Conservation (phyloP, 2,797 vertebrate species). For the Capromys pilorides region DNA sequence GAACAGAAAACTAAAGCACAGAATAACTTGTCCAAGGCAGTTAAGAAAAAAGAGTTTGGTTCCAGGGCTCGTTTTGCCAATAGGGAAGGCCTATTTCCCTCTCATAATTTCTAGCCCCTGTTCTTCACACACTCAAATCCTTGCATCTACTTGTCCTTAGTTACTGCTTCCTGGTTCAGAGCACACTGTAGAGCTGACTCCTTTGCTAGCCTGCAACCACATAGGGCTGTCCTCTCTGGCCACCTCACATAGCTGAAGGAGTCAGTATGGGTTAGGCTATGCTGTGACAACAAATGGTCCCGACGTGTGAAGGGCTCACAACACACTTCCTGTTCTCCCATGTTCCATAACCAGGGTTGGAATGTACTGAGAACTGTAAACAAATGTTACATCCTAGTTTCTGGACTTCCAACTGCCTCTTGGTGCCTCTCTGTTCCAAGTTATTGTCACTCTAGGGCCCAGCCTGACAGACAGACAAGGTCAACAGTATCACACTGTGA, state of each 20-base stretch:
- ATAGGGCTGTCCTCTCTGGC: neutral
- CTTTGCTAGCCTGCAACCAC: neutral
- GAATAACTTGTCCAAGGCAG: neutral
- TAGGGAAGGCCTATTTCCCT: neutral
- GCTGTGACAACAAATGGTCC: neutral
- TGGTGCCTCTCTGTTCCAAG: neutral
- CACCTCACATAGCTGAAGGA: no score
- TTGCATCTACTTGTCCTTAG: neutral
- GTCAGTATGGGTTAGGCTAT: neutral
- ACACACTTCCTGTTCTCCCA: neutral
- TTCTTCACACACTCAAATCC: neutral
- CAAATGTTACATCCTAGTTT: neutral
- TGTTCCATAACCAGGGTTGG: neutral
- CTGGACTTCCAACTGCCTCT: neutral
- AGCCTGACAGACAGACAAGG: neutral
- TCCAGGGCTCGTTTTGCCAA: neutral
- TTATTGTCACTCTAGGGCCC: neutral
- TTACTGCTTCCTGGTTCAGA: neutral
- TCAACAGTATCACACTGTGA: no score
- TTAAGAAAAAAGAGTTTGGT: neutral
- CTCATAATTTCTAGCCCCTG: neutral
- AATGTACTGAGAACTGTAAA: neutral
- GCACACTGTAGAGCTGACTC: neutral
- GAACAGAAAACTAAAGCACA: conserved; percentile 1
- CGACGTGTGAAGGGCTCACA: neutral